Evolutionary conservation across 1,140 invertebrate species (phyloP).

Genomic region (Stratiolaelaps scimitus): DNA sequence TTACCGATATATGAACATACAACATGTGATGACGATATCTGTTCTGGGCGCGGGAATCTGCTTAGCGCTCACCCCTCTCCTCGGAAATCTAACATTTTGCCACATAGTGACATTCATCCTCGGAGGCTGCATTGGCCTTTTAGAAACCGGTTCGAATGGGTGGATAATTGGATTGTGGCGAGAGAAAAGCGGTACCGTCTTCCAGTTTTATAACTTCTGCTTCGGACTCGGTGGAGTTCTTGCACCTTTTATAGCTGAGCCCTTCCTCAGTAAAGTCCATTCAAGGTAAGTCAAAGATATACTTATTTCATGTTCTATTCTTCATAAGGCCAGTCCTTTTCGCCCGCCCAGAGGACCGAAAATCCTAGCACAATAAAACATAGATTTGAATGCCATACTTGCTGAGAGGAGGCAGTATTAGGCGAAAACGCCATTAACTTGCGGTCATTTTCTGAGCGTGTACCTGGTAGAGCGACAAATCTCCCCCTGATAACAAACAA

Average conservation of each 20-base stretch:
- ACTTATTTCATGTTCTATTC: conserved; percentile 1
- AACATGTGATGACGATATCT: background rate
- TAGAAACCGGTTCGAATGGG: conserved; percentile 29
- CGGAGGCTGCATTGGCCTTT: conserved; percentile 14
- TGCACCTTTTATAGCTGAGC: conserved; percentile 30
- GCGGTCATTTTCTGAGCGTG: too few relatives aligned
- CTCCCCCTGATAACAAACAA: too few relatives aligned
- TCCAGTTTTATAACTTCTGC: conserved; percentile 30
- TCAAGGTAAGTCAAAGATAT: background rate
- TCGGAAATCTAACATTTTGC: background rate
- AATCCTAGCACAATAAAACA: too few relatives aligned
- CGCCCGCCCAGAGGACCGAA: too few relatives aligned
- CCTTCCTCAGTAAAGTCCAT: conserved; percentile 27
- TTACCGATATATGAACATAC: background rate
- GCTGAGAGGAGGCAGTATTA: too few relatives aligned
- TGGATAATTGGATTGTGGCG: conserved; percentile 32
- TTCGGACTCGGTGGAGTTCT: conserved; percentile 31
- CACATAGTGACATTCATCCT: conserved; percentile 19
- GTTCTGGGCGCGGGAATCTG: background rate
- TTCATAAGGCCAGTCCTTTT: too few relatives aligned
- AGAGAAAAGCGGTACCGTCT: conserved; percentile 6
- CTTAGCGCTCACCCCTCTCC: background rate
- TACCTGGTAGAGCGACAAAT: too few relatives aligned
- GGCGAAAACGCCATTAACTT: too few relatives aligned
- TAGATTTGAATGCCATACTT: too few relatives aligned